Base-by-base conservation (phyloP, 2,888 invertebrate species). In the Hirtodrosophila duncani region DNA sequence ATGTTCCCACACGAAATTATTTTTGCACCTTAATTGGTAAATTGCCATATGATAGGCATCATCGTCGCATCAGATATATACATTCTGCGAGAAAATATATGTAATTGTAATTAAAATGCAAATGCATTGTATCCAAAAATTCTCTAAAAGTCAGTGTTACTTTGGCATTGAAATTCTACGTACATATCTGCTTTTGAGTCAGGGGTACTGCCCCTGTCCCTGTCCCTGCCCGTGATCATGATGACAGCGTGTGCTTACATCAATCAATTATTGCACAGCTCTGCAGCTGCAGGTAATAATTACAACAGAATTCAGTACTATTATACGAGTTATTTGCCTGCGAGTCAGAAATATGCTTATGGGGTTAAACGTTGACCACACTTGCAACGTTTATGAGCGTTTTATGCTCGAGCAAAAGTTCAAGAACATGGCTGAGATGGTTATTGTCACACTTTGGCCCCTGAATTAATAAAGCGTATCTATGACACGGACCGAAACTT, bases 381-480 rank as follows among this genome's bases (percentile, higher is more conserved):
- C 18, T 13, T 36, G 27, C 14, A 48, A 38, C 65, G 49, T 45
- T 67, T 53, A 50, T 48, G 70, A 56, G 56, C 53, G 52, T 50
- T 59, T 62, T 57, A 44, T 53, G 55, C 36, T 66, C 56, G 14
- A 43, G 46, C 39, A 43, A 55, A 14, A 60, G 66, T 58, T 75
- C 79, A 74, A 78, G 68, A 67, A 38, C 75, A 58, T 42, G 27
- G 21, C 14, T 36, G 26, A n/a, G n/a, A 45, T 71, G 69, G 72
- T 60, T 72, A 64, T 72, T 72, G 77, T 58, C 72, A 77, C 39
- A 71, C 58, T 63, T 74, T 46, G 37, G 21, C 51, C 21, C 26
- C 21, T 7, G 26, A 49, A 44, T 49, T 27, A 37, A 41, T 31
- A 44, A 11, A n/a, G n/a, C n/a, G n/a, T n/a, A n/a, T n/a, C n/a